Conservation (phyloP, 2,797 vertebrate species). For the Cheirogaleus major region DNA sequence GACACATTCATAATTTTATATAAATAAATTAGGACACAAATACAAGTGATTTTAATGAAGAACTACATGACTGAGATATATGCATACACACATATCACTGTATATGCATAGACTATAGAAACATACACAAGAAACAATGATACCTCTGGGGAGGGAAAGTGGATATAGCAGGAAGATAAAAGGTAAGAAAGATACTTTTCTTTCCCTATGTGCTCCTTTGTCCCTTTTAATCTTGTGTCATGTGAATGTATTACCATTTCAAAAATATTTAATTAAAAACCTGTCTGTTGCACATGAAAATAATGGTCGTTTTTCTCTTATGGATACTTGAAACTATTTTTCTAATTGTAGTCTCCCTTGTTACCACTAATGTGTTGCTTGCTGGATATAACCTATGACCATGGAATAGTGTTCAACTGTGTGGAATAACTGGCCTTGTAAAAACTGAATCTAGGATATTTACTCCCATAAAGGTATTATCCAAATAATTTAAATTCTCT, state of each 20-base stretch:
- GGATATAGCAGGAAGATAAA: neutral
- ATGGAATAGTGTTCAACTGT: constrained; percentile 3
- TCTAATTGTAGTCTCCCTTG: neutral
- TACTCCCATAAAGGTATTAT: neutral
- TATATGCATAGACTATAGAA: neutral
- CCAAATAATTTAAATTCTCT: constrained; percentile 12
- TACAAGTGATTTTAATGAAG: constrained; percentile 26
- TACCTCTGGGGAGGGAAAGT: neutral
- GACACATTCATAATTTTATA: constrained; percentile 22
- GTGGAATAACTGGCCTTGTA: neutral
- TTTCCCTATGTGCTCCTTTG: neutral
- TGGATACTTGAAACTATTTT: neutral
- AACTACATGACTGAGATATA: neutral
- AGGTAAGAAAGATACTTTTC: neutral
- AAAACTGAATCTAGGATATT: constrained; percentile 23
- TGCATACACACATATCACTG: neutral
- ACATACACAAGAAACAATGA: neutral
- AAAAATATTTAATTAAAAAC: constrained; percentile 32
- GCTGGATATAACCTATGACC: neutral
- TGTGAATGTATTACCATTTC: neutral
- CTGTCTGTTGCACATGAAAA: neutral
- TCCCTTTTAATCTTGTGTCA: constrained; percentile 36
- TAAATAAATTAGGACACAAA: constrained; percentile 34
- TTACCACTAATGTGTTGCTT: neutral
- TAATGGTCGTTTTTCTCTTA: neutral